Conservation (phyloP, 2,797 vertebrate genomes). For the Sebastes melanostomus region DNA sequence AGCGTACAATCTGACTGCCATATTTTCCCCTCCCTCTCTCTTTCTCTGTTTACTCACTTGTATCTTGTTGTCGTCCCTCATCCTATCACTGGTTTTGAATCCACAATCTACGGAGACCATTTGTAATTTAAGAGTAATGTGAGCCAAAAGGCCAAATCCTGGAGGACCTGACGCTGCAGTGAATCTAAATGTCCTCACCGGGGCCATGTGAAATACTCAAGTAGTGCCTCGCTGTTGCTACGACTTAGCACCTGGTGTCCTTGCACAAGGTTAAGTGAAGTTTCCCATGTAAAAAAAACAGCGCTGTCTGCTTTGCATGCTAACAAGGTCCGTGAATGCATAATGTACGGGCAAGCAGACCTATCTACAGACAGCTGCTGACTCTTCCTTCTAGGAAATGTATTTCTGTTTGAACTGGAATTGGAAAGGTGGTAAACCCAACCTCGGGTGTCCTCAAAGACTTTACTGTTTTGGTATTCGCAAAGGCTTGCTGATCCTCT, state of each 20-base stretch:
- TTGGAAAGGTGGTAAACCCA: constrained; percentile 30
- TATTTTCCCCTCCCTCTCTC: constrained; percentile 25
- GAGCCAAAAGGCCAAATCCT: constrained; percentile 46
- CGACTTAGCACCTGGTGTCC: constrained; percentile 1
- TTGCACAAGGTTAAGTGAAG: constrained; percentile 8
- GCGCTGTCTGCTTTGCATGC: constrained; percentile 25
- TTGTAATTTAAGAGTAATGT: constrained; percentile 30
- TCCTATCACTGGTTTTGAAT: constrained; percentile 16
- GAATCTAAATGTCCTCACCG: constrained; percentile 13
- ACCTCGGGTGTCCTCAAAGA: constrained; percentile 14
- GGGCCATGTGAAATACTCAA: background rate
- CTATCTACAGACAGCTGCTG: constrained; percentile 27
- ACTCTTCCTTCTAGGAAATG: constrained; percentile 21
- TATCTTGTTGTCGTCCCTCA: constrained; percentile 22
- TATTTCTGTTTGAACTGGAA: constrained; percentile 35
- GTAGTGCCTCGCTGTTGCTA: background rate
- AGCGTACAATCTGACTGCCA: constrained; percentile 39
- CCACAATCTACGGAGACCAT: constrained; percentile 15
- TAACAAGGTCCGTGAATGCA: constrained; percentile 12
- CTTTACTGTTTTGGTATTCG: background rate
- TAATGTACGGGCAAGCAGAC: background rate
- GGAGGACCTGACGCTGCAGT: constrained; percentile 8
- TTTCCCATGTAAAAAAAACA: background rate
- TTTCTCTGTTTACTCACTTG: constrained; percentile 35
- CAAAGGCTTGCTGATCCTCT: background rate